Evolutionary conservation across 2,888 invertebrate genomes (phyloP).

Genomic region (Drosophila anomelani): DNA sequence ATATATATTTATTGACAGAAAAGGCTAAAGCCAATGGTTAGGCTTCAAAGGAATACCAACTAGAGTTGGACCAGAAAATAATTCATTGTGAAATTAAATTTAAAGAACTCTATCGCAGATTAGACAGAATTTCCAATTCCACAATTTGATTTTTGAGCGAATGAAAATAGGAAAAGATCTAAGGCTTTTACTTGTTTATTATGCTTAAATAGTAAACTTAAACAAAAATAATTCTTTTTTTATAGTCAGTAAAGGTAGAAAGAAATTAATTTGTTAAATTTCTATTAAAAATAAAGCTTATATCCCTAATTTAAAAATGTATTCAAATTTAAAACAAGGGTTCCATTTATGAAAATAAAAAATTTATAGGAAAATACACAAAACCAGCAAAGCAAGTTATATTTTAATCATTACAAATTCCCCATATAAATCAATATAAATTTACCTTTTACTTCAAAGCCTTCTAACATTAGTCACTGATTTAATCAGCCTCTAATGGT

Average conservation of each 20-base stretch:
- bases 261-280: too few species aligned
- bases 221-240: too few species aligned
- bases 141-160: background rate
- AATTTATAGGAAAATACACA: too few species aligned
- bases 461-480: background rate
- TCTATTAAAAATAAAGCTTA: too few species aligned
- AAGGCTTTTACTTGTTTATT: background rate
- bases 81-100: constrained; percentile 21
- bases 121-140: background rate
- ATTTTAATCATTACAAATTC: too few species aligned
- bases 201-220: background rate
- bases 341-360: background rate
- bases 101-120: constrained; percentile 12
- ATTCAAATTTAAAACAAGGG: background rate
- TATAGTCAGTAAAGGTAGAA: too few species aligned
- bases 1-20: constrained; percentile 23
- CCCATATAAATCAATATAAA: too few species aligned
- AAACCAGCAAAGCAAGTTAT: background rate
- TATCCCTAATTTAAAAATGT: background rate
- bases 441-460: too few species aligned
- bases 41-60: background rate
- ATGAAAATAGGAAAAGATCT: background rate
- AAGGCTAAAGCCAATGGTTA: background rate
- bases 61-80: constrained; percentile 10
- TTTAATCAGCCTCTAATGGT: background rate